These are phyloP conservation scores for Charina bottae DNA, from an alignment of 2,113 vertebrate species.

Conservation along the genomic window DNA sequence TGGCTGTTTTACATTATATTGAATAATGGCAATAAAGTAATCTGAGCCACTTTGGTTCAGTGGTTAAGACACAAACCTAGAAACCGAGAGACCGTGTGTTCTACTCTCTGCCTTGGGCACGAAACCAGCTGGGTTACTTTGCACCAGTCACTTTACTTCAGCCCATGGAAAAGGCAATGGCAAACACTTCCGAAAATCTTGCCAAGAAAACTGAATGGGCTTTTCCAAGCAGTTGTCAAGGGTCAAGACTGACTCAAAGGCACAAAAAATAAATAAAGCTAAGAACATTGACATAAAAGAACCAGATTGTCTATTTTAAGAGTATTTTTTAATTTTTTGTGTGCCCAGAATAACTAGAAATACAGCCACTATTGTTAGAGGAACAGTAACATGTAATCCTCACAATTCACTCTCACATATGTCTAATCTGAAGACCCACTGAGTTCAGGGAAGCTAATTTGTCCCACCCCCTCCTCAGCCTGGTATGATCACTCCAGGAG, in stretches of 20 bases:
- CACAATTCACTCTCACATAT: not conserved
- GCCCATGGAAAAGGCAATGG: not conserved
- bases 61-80: not conserved
- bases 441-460: not conserved
- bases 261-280: not conserved
- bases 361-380: not conserved
- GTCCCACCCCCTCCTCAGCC: not conserved
- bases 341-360: not conserved
- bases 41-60: not conserved
- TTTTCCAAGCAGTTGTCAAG: not conserved
- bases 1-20: not conserved
- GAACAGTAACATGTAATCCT: not conserved
- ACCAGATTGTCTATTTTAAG: not conserved
- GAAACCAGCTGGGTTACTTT: not conserved
- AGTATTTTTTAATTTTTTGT: not conserved
- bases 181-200: not conserved
- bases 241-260: not conserved
- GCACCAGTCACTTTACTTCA: not conserved
- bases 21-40: not conserved
- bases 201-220: not conserved
- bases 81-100: not conserved
- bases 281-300: not conserved
- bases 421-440: not conserved
- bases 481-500: not conserved
- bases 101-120: not conserved